phyloP scores from a whole-genome alignment of 2,888 invertebrate species.

The Willowsia nigromaculata region DNA sequence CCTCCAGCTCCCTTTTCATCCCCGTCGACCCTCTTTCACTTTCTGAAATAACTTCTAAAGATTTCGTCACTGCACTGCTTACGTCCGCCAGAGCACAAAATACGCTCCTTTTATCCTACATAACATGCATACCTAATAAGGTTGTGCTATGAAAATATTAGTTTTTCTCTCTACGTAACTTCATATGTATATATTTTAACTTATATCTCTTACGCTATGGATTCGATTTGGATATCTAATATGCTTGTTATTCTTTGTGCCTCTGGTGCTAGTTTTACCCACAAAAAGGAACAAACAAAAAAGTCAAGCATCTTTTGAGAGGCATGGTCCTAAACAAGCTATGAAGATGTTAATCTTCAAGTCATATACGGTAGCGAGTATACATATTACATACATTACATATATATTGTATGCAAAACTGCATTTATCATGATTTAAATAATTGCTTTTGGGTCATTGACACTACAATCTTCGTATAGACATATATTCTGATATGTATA shows the following conservation, averaged over 20 bases:
- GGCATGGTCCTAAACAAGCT: neutral
- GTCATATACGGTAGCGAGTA: too few relatives aligned
- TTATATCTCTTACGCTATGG: neutral
- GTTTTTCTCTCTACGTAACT: too few relatives aligned
- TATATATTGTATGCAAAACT: too few relatives aligned
- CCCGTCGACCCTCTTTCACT: neutral
- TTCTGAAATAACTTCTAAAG: neutral
- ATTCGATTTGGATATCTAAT: neutral
- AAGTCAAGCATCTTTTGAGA: neutral
- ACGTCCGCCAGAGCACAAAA: neutral
- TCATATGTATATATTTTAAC: neutral
- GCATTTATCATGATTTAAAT: too few relatives aligned
- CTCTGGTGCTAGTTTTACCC: neutral
- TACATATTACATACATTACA: too few relatives aligned
- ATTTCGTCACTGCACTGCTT: neutral
- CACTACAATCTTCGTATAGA: too few relatives aligned
- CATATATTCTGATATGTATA: too few relatives aligned
- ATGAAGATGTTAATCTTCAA: too few relatives aligned
- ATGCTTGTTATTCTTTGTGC: neutral
- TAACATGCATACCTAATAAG: too few relatives aligned
- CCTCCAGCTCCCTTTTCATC: constrained; percentile 11
- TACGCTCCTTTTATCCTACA: neutral
- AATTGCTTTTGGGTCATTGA: too few relatives aligned
- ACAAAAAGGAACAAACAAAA: neutral
- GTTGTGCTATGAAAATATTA: too few relatives aligned